These are phyloP conservation scores for Yponomeuta sedellus DNA, from an alignment of 2,888 invertebrate species.

Conservation along the genomic window DNA sequence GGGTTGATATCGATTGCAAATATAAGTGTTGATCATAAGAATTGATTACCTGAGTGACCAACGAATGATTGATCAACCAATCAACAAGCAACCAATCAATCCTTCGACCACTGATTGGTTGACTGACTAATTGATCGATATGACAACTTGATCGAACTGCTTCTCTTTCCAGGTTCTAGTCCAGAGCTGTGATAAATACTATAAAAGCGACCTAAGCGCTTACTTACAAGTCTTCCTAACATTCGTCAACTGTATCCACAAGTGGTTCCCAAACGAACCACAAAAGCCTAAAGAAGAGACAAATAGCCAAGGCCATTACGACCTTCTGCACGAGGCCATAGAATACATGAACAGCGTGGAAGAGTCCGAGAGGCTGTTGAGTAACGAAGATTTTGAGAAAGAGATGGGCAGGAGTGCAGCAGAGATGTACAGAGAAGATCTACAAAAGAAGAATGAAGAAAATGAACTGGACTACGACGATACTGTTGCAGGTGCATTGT, in stretches of 20 bases:
- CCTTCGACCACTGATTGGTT: no score
- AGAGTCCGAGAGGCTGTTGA: conserved; percentile 47
- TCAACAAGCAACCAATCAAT: no score
- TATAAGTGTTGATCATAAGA: no score
- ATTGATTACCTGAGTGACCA: no score
- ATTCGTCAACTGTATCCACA: conserved; percentile 78
- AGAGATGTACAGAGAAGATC: conserved; percentile 72
- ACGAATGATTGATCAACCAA: no score
- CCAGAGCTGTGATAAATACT: conserved; percentile 77
- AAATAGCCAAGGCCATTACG: conserved; percentile 26
- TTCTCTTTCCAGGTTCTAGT: conserved; percentile 66
- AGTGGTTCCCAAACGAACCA: conserved; percentile 59
- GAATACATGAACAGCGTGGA: conserved; percentile 53
- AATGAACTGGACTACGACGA: conserved; percentile 52
- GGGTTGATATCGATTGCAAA: no score
- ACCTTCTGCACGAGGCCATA: conserved; percentile 48
- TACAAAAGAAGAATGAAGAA: conserved; percentile 49
- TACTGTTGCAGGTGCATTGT: conserved; percentile 39
- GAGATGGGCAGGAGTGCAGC: conserved; percentile 52
- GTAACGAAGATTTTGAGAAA: conserved; percentile 23
- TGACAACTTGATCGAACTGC: no score
- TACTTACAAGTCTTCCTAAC: conserved; percentile 84
- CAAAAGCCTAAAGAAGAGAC: conserved; percentile 13
- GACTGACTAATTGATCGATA: no score
- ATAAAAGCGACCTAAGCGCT: conserved; percentile 74